Evolutionary conservation across 2,888 invertebrate species (phyloP).

Genomic region (Lasioglossum vierecki): DNA sequence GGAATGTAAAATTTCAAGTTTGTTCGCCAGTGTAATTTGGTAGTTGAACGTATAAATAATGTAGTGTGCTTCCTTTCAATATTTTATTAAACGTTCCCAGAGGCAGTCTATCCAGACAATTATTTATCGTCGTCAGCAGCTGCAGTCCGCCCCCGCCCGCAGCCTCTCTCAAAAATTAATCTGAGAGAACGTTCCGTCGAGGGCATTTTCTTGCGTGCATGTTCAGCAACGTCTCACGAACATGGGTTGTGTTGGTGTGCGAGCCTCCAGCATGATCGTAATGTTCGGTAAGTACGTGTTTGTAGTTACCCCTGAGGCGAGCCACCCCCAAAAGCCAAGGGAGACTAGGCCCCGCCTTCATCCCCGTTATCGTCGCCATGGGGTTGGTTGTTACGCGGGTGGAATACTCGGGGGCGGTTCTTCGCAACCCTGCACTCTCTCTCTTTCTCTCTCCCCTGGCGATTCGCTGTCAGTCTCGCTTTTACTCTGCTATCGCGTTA

Average conservation of each 20-base stretch:
- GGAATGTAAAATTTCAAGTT: not conserved
- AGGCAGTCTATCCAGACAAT: not conserved
- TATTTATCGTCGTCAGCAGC: constrained; percentile 6
- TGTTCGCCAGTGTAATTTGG: not conserved
- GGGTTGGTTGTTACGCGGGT: constrained; percentile 76
- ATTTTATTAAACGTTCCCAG: not conserved
- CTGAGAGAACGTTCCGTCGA: constrained; percentile 3
- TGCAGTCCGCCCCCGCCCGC: not conserved
- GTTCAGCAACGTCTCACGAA: constrained; percentile 17
- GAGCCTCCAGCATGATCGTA: constrained; percentile 76
- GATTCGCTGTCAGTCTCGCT: constrained; percentile 9
- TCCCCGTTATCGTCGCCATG: constrained; percentile 68
- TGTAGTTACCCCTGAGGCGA: constrained; percentile 83
- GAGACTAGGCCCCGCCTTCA: constrained; percentile 73
- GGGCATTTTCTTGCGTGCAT: constrained; percentile 12
- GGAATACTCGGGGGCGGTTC: constrained; percentile 80
- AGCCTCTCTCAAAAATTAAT: constrained; percentile 24
- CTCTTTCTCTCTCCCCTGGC: constrained; percentile 14
- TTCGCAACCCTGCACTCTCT: constrained; percentile 55
- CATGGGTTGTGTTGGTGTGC: constrained; percentile 14
- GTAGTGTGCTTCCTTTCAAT: not conserved
- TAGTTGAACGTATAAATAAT: not conserved
- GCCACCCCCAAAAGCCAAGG: constrained; percentile 75
- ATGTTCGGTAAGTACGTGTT: constrained; percentile 83
- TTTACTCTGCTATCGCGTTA: constrained; percentile 4